These are phyloP conservation scores for Actinia tenebrosa DNA, from an alignment of 64 coral and sea anemone genomes.

Conservation along the genomic window DNA sequence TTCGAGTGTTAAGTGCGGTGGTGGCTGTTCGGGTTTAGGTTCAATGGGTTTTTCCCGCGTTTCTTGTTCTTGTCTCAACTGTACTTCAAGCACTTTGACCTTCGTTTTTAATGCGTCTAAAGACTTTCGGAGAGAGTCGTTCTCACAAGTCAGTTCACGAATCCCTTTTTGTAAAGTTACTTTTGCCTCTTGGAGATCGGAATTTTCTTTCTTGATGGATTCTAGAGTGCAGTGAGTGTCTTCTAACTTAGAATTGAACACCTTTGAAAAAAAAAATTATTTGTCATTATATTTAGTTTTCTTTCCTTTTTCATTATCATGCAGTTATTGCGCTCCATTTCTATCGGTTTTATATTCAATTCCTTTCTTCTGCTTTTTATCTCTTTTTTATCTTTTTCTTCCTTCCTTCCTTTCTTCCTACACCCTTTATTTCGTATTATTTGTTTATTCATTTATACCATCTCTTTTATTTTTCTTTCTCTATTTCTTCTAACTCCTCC, in stretches of 20 bases:
- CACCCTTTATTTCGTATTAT: too few species aligned
- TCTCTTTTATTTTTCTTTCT: too few species aligned
- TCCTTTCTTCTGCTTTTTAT: too few species aligned
- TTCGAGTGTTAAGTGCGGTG: slow-evolving; percentile 13
- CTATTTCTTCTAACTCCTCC: too few species aligned
- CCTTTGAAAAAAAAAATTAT: slow-evolving; percentile 32
- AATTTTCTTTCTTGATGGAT: slow-evolving; percentile 24
- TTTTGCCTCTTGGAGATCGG: slow-evolving; percentile 51
- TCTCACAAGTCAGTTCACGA: slow-evolving; percentile 37
- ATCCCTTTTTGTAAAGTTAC: slow-evolving; percentile 32
- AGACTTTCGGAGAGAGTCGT: slow-evolving; percentile 43
- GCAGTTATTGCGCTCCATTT: too few species aligned
- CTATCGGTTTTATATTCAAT: too few species aligned
- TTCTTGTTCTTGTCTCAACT: slow-evolving; percentile 29
- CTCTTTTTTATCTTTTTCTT: too few species aligned
- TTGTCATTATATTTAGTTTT: too few species aligned
- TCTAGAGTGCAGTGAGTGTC: slow-evolving; percentile 40
- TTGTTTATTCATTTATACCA: too few species aligned
- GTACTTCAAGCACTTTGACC: slow-evolving; percentile 50
- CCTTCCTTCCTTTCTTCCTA: too few species aligned
- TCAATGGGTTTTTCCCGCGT: slow-evolving; percentile 14
- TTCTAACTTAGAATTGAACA: slow-evolving; percentile 29
- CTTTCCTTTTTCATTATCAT: too few species aligned
- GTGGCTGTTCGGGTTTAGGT: slow-evolving; percentile 1
- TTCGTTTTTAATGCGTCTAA: slow-evolving; percentile 42